A percentile compares a stretch with the other conserved stretches of the same genome.
phyloP scores from a whole-genome alignment of 2,888 invertebrate species.

The Cryptocheilus praepositus region DNA sequence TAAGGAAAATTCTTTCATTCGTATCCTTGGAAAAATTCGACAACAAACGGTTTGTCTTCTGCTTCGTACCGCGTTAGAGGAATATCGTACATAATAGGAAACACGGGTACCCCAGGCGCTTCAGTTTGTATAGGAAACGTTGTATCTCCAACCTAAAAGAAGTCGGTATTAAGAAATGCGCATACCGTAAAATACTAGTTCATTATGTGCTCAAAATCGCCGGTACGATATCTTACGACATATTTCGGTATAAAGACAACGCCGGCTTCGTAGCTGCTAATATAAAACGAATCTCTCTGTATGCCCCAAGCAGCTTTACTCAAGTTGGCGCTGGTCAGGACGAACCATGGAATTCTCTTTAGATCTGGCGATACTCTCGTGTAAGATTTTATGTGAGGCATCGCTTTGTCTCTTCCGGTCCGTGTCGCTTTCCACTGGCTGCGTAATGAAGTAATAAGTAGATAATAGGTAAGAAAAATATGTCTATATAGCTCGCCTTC shows the following conservation, averaged over 20 bases:
- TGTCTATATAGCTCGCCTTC: too few species aligned
- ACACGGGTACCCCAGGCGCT: conserved; percentile 66
- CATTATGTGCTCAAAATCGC: neutral
- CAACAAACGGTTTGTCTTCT: conserved; percentile 83
- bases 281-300: conserved; percentile 76
- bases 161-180: neutral
- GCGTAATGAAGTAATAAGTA: too few species aligned
- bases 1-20: conserved; percentile 15
- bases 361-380: conserved; percentile 83
- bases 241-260: conserved; percentile 90
- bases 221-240: conserved; percentile 79
- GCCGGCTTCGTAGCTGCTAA: conserved; percentile 94
- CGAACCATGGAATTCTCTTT: conserved; percentile 85
- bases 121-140: conserved; percentile 77
- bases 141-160: conserved; percentile 78
- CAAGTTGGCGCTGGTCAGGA: conserved; percentile 94
- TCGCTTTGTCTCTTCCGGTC: conserved; percentile 84
- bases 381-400: conserved; percentile 97
- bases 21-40: conserved; percentile 76
- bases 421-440: conserved; percentile 89
- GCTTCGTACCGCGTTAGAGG: conserved; percentile 84
- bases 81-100: conserved; percentile 88
- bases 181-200: neutral
- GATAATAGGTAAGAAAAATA: too few species aligned
- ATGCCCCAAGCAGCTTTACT: conserved; percentile 99